Evolutionary conservation across 2,888 invertebrate species (phyloP).

Genomic region (Athalia circularis): DNA sequence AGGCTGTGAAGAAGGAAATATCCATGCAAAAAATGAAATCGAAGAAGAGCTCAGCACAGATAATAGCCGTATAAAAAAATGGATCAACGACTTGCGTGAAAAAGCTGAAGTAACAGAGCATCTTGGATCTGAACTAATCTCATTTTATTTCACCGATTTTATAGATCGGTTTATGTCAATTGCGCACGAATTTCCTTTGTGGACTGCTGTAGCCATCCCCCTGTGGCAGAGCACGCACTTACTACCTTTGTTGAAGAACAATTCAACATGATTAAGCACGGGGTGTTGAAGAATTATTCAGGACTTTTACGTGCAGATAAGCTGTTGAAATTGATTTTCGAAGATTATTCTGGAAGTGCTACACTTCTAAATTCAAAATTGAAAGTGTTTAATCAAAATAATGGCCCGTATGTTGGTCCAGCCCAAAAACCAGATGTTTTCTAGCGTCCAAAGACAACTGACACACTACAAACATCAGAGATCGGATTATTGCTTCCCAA

Average conservation of each 20-base stretch:
- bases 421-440: conserved; percentile 16
- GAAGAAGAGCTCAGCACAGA: not conserved
- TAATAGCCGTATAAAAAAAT: conserved; percentile 31
- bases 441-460: not conserved
- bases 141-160: conserved; percentile 43
- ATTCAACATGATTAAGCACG: conserved; percentile 36
- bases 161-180: conserved; percentile 37
- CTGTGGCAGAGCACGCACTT: conserved; percentile 22
- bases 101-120: conserved; percentile 5
- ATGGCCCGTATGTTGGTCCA: conserved; percentile 45
- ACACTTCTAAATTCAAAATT: conserved; percentile 27
- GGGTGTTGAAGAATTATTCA: conserved; percentile 31
- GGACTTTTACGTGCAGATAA: conserved; percentile 37
- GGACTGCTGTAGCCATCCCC: conserved; percentile 43
- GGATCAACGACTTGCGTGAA: conserved; percentile 25
- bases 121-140: conserved; percentile 33
- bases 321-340: conserved; percentile 43
- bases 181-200: conserved; percentile 41
- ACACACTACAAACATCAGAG: not conserved
- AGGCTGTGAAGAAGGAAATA: conserved; percentile 1
- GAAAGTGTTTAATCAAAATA: conserved; percentile 42
- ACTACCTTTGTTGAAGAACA: conserved; percentile 44
- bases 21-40: conserved; percentile 24
- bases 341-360: conserved; percentile 37
- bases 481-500: not conserved